Conservation (phyloP, 2,113 vertebrate genomes). For the Scophthalmus maximus region DNA sequence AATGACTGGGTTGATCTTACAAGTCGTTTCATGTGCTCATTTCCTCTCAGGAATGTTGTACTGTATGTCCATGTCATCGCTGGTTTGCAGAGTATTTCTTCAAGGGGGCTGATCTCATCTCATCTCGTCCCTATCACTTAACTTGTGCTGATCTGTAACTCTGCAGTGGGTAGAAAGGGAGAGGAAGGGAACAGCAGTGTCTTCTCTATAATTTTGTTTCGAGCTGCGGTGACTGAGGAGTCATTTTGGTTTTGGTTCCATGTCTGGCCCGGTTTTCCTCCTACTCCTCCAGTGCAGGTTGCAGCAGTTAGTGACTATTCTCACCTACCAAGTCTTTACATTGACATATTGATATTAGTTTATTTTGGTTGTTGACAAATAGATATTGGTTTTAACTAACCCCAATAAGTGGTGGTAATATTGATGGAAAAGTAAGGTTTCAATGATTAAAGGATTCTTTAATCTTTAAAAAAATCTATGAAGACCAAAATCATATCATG, state of each 20-base stretch:
- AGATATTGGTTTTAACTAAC: too few species aligned
- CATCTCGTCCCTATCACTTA: constrained; percentile 49
- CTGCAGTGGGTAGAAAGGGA: constrained; percentile 49
- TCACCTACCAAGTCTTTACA: constrained; percentile 16
- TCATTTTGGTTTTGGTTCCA: constrained; percentile 67
- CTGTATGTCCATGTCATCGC: constrained; percentile 45
- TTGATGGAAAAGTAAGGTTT: too few species aligned
- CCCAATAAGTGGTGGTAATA: too few species aligned
- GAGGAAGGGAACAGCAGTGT: constrained; percentile 62
- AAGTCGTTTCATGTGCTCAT: constrained; percentile 47
- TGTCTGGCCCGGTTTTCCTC: constrained; percentile 54
- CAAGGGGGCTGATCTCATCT: constrained; percentile 34
- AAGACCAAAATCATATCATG: too few species aligned
- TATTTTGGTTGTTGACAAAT: too few species aligned
- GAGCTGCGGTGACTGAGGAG: constrained; percentile 60
- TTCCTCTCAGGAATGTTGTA: constrained; percentile 43
- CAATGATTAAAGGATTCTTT: too few species aligned
- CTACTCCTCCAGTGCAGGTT: constrained; percentile 40
- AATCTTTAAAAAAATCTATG: too few species aligned
- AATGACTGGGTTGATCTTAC: constrained; percentile 54
- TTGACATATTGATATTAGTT: constrained; percentile 8
- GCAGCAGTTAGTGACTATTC: constrained; percentile 25
- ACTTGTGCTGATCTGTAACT: constrained; percentile 56
- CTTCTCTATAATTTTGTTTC: constrained; percentile 67
- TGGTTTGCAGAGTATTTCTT: constrained; percentile 13